Evolutionary conservation across 2,888 invertebrate species (phyloP).

Genomic region (Pseudococcus viburni): DNA sequence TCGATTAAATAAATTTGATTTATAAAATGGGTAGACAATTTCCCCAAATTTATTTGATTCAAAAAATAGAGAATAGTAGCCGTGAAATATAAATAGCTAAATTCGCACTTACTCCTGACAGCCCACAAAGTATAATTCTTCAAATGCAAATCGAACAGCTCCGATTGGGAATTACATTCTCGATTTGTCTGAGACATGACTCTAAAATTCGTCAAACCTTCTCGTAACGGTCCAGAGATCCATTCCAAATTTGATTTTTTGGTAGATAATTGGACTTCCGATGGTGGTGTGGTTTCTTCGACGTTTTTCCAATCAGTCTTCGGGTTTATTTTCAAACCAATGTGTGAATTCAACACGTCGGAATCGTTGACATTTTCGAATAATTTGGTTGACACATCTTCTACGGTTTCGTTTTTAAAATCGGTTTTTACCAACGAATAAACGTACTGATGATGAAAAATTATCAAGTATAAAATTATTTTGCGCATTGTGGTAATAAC

Average conservation of each 20-base stretch:
- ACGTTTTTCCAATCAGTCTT: not conserved
- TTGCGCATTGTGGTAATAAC: not conserved
- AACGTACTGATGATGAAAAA: not conserved
- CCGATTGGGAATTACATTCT: constrained; percentile 64
- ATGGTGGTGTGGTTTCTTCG: too few relatives aligned
- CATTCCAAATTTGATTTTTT: constrained; percentile 19
- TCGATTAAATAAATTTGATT: too few relatives aligned
- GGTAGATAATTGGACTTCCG: not conserved
- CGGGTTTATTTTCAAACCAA: constrained; percentile 16
- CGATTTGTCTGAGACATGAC: constrained; percentile 51
- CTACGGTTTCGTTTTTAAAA: constrained; percentile 7
- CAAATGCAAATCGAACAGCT: constrained; percentile 66
- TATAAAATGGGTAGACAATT: too few relatives aligned
- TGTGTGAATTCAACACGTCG: not conserved
- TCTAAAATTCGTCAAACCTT: constrained; percentile 60
- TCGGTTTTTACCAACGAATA: constrained; percentile 3
- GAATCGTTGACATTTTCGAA: constrained; percentile 24
- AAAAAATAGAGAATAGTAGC: too few relatives aligned
- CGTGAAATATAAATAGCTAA: too few relatives aligned
- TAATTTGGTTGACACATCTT: not conserved
- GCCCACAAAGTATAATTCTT: constrained; percentile 68
- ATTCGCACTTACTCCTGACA: constrained; percentile 67
- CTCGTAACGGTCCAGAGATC: constrained; percentile 46
- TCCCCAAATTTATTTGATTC: too few relatives aligned
- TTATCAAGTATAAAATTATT: constrained; percentile 2